Conservation (phyloP, 2,888 invertebrate genomes). For the Craniophora ligustri region DNA sequence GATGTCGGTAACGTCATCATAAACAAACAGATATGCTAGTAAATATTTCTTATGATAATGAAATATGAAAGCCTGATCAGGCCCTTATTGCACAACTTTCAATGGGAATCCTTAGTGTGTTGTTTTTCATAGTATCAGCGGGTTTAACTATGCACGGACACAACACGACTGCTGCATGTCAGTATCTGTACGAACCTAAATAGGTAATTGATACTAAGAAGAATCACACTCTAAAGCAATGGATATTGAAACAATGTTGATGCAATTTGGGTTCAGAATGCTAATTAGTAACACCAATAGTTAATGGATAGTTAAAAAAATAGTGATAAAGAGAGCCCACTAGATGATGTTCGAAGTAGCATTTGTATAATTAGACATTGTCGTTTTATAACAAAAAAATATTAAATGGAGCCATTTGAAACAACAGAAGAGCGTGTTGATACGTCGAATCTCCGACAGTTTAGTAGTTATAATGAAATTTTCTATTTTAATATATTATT, state of each 20-base stretch:
- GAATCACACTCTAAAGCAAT: constrained; percentile 17
- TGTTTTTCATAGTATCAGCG: constrained; percentile 1
- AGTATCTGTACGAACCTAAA: background rate
- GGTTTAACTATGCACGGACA: background rate
- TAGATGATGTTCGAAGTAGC: constrained; percentile 82
- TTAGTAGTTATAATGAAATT: constrained; percentile 83
- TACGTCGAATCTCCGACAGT: constrained; percentile 83
- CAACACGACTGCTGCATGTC: background rate
- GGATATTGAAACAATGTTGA: constrained; percentile 46
- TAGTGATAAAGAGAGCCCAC: constrained; percentile 77
- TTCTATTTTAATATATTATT: constrained; percentile 87
- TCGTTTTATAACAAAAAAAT: constrained; percentile 75
- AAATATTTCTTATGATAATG: constrained; percentile 71
- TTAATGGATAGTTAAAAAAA: constrained; percentile 72
- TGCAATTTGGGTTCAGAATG: constrained; percentile 61
- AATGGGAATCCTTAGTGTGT: constrained; percentile 6
- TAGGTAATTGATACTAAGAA: background rate
- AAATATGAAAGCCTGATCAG: constrained; percentile 33
- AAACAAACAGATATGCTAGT: constrained; percentile 59
- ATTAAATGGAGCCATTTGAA: constrained; percentile 66
- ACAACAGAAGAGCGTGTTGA: constrained; percentile 69
- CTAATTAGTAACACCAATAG: constrained; percentile 84
- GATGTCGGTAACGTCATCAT: constrained; percentile 55
- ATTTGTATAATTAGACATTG: constrained; percentile 83
- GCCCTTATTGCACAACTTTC: constrained; percentile 21